Base-by-base conservation (phyloP, 2,797 vertebrate species). In the Malurus splendens region DNA sequence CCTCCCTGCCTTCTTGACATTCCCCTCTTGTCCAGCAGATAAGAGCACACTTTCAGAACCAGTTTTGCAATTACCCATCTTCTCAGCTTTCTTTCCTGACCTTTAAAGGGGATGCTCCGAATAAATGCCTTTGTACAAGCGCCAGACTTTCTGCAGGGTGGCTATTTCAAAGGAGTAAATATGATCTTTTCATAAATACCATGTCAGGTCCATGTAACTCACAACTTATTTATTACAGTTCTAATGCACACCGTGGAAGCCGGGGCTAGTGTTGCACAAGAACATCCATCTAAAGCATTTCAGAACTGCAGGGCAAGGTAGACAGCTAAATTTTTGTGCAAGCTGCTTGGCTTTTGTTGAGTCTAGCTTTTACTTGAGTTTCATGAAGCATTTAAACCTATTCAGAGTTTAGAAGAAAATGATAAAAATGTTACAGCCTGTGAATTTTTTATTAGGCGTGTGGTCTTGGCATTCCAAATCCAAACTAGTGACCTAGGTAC, bases 31-130 rank as follows among this genome's bases (percentile, higher is more conserved):
- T 70, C 33, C 81, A 85, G 67, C 38, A 95, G 95, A 96, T 95
- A 96, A 96, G 93, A 83, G 33, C 65, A 70, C 62, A 67, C 88
- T 94, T 94, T 83, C 85, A 92, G 83, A 79, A 89, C 55, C 57
- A 72, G 83, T 94, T 92, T 86, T 94, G 92, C 89, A 95, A 94
- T 95, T 91, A 85, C 51, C 89, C 57, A 68, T 87, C 89, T 78
- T 89, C 90, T 94, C 70, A 50, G 75, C 61, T 95, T 94, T 91
- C 91, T 92, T 90, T 92, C 83, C 77, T 92, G 90, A 90, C 93
- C 92, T 95, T 95, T 95, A 92, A 93, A 94, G 83, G 86, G 88
- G 80, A 90, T 88, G 73, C 83, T 73, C 80, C 0, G 1, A 90
- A 78, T 62, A 93, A 91, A 89, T 72, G 55, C 51, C 57, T 89